Conservation (phyloP, 2,888 invertebrate genomes). For the Mantis religiosa region DNA sequence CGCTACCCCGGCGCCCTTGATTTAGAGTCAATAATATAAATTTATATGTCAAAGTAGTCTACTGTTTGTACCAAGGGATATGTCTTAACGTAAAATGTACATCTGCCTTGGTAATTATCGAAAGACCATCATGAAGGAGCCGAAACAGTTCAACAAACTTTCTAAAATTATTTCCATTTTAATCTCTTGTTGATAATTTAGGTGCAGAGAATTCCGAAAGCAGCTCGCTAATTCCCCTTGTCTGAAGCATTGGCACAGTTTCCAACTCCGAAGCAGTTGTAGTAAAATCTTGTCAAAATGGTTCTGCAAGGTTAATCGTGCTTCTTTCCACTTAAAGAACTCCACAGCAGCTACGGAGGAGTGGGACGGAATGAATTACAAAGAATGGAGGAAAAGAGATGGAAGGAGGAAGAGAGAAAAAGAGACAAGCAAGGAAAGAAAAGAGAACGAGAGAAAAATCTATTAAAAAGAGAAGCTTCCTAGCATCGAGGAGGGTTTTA, state of each 20-base stretch:
- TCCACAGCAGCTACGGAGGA: background rate
- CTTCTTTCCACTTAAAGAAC: background rate
- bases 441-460: slow-evolving; percentile 17
- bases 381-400: slow-evolving; percentile 1
- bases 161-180: background rate
- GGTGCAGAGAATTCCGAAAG: background rate
- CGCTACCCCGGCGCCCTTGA: too few relatives aligned
- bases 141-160: background rate
- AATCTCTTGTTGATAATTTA: background rate
- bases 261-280: background rate
- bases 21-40: too few relatives aligned
- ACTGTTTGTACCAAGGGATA: too few relatives aligned
- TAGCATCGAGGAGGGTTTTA: slow-evolving; percentile 22
- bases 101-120: too few relatives aligned
- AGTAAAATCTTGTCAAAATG: slow-evolving; percentile 9
- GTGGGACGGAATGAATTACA: slow-evolving; percentile 4
- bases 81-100: too few relatives aligned
- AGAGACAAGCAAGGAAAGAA: background rate
- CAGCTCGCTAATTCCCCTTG: background rate
- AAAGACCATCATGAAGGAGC: background rate
- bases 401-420: slow-evolving; percentile 5
- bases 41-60: too few relatives aligned
- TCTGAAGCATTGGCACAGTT: background rate
- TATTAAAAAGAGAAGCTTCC: slow-evolving; percentile 19
- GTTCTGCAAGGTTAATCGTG: slow-evolving; percentile 13